Percentiles rank a stretch among this genome's conserved stretches.
Evolutionary conservation across 2,888 invertebrate species (phyloP).

Genomic region (Fissipunctia ypsillon): DNA sequence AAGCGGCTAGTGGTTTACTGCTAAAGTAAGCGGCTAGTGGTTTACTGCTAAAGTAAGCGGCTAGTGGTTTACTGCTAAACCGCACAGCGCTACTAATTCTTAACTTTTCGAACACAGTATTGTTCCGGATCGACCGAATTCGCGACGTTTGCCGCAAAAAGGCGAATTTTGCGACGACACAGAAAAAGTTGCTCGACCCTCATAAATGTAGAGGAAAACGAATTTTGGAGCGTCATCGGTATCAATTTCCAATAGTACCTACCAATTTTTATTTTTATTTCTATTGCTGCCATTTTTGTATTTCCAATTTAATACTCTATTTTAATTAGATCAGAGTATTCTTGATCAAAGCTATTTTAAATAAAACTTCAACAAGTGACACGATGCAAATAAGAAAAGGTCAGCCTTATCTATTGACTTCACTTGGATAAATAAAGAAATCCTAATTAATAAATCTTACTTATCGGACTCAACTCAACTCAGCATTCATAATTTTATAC

Average conservation of each 20-base stretch:
- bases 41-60: slow-evolving; percentile 54
- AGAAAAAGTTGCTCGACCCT: slow-evolving; percentile 8
- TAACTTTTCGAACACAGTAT: slow-evolving; percentile 44
- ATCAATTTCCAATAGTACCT: background rate
- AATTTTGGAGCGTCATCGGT: slow-evolving; percentile 20
- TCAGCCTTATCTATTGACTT: background rate
- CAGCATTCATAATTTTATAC: background rate
- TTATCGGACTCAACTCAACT: background rate
- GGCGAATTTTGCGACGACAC: slow-evolving; percentile 5
- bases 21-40: slow-evolving; percentile 48
- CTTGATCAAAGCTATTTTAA: too few species aligned
- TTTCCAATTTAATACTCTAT: background rate
- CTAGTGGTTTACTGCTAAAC: slow-evolving; percentile 37
- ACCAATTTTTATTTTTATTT: background rate
- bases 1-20: slow-evolving; percentile 32
- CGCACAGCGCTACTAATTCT: slow-evolving; percentile 42
- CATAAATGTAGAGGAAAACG: slow-evolving; percentile 32
- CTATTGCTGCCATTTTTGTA: background rate
- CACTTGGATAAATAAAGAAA: background rate
- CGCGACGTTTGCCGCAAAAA: slow-evolving; percentile 17
- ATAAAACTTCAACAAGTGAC: background rate
- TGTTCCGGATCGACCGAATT: slow-evolving; percentile 28
- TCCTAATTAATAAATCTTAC: background rate
- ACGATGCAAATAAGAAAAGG: background rate
- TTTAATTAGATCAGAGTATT: background rate